Evolutionary conservation across 2,888 invertebrate genomes (phyloP).

Genomic region (Drosophila flavopinicola): DNA sequence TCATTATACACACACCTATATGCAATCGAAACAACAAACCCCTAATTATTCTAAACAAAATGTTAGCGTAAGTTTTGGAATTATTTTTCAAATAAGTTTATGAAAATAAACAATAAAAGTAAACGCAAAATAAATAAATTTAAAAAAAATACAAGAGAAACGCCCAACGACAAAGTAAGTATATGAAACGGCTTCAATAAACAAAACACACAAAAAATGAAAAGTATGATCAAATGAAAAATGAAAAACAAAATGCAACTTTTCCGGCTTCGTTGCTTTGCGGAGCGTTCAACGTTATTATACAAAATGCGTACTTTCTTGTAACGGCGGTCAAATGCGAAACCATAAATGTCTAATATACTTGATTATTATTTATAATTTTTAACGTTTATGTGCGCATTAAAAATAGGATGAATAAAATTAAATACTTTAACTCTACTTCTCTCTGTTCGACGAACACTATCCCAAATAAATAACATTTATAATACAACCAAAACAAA

Average conservation of each 20-base stretch:
- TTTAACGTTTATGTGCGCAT: slow-evolving; percentile 46
- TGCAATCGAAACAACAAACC: slow-evolving; percentile 40
- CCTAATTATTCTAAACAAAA: slow-evolving; percentile 60
- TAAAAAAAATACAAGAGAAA: slow-evolving; percentile 36
- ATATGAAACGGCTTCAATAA: slow-evolving; percentile 55
- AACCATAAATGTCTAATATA: slow-evolving; percentile 40
- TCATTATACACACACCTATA: slow-evolving; percentile 47
- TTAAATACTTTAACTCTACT: slow-evolving; percentile 34
- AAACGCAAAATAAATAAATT: slow-evolving; percentile 37
- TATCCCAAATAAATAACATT: slow-evolving; percentile 53
- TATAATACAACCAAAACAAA: slow-evolving; percentile 32
- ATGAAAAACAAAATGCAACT: slow-evolving; percentile 9
- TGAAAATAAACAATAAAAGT: slow-evolving; percentile 50
- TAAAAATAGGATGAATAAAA: slow-evolving; percentile 35
- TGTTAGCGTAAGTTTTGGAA: slow-evolving; percentile 74
- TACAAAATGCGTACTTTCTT: slow-evolving; percentile 18
- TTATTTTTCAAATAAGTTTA: slow-evolving; percentile 61
- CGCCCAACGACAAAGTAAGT: slow-evolving; percentile 72
- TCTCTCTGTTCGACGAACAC: slow-evolving; percentile 53
- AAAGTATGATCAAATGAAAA: slow-evolving; percentile 20
- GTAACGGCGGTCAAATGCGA: slow-evolving; percentile 28
- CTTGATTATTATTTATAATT: slow-evolving; percentile 44
- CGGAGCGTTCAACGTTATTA: slow-evolving; percentile 40
- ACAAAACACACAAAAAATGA: slow-evolving; percentile 20
- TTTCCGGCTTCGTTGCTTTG: slow-evolving; percentile 43